Evolutionary conservation across 1,140 invertebrate species (phyloP), one percentile per base, ranked within the genome.

Genomic region (Piezodorus guildinii): DNA sequence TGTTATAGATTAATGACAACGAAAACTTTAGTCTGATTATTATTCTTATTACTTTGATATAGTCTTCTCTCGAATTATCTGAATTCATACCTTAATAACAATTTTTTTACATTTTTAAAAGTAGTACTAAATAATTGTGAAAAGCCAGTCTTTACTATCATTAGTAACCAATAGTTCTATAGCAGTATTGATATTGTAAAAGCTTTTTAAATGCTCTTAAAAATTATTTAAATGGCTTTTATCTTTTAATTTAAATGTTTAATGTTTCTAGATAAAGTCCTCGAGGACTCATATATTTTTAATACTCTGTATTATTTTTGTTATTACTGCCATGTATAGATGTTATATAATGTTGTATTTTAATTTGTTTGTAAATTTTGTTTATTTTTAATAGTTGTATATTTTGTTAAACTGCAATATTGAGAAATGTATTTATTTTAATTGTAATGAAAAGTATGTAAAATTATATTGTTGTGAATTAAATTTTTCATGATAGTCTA

Each of bases 401-500:
- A 56, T 56, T 56, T 56, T 56, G 52, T 56, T 56, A 56, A 56
- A 21, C 23, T 56, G 52, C 14, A 21, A 56, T 25, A 39, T 39
- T 39, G 17, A 56, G 52, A 56, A 23, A 49, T 25, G 23, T 56
- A 56, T 56, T 56, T 56, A 56, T 56, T 56, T 56, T 56, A 56
- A 23, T 23, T 21, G 52, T 56, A 56, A 56, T 56, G 23, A 16
- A 56, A 23, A 14, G 5, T 23, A 19, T 49, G 21, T 49, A 49
- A 49, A 19, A 49, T 6, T 6, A 49, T 6, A 21, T 56, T 56
- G 52, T 23, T 56, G 52, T 56, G 52, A 25, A 56, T 56, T 23
- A 25, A 21, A 19, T 49, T 19, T 49, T 49, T 49, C 46, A 49
- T 49, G 19, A 39, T 39, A 39, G 34, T 39, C 34, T 39, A 39